Evolutionary conservation across 2,888 invertebrate species (phyloP).

Genomic region (Teleiodes luculella): DNA sequence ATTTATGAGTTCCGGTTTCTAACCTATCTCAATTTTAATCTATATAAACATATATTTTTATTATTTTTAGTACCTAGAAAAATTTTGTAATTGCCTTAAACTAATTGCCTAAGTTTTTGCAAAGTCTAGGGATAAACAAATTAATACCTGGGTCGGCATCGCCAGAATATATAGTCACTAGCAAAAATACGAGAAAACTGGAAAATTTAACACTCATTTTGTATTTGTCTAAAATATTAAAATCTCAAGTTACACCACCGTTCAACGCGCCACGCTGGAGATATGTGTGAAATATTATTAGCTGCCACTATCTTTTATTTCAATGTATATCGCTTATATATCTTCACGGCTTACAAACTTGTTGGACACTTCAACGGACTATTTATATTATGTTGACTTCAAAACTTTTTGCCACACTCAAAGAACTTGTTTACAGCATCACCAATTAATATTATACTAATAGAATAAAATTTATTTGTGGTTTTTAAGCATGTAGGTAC

Average conservation of each 20-base stretch:
- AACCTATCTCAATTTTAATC: too few species aligned
- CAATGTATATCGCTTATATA: neutral
- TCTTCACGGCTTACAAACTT: neutral
- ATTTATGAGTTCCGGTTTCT: too few species aligned
- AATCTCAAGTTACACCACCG: neutral
- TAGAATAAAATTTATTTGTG: neutral
- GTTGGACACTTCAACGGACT: neutral
- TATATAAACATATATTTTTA: too few species aligned
- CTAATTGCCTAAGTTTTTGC: too few species aligned
- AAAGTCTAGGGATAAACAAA: neutral
- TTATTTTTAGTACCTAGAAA: too few species aligned
- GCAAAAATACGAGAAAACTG: neutral
- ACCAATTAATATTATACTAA: too few species aligned
- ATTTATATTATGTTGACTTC: neutral
- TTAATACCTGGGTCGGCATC: neutral
- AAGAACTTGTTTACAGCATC: too few species aligned
- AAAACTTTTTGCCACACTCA: neutral
- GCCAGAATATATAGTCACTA: neutral
- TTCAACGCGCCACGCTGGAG: neutral
- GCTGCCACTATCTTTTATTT: neutral
- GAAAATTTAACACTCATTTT: neutral
- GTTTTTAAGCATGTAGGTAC: too few species aligned
- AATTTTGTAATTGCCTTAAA: too few species aligned
- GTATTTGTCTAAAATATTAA: neutral
- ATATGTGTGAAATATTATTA: neutral